Conservation (phyloP, 1,140 invertebrate species). For the Polypedilum vanderplanki region DNA sequence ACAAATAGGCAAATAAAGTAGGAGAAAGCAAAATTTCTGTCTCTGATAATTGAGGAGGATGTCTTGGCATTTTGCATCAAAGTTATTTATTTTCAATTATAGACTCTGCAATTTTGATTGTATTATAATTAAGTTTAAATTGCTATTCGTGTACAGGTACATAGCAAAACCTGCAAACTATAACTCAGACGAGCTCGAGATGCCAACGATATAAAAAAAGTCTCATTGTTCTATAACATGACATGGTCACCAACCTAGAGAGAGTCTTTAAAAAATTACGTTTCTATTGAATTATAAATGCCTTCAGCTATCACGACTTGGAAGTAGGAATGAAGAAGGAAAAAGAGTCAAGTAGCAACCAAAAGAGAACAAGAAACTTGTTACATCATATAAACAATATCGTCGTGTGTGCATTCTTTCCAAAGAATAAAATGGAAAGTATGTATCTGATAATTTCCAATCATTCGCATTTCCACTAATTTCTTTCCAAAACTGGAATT, state of each 20-base stretch:
- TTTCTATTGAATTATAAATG: conserved; percentile 20
- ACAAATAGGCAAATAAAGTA: not conserved
- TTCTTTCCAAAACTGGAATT: not conserved
- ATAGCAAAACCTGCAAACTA: too few relatives aligned
- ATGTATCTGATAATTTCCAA: not conserved
- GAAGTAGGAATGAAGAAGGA: not conserved
- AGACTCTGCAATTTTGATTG: conserved; percentile 21
- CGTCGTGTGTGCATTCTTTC: not conserved
- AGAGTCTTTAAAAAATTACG: conserved; percentile 13
- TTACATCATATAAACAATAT: not conserved
- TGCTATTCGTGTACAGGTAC: not conserved
- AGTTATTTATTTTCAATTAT: conserved; percentile 27
- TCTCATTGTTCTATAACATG: too few relatives aligned
- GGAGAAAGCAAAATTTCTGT: too few relatives aligned
- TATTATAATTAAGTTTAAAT: conserved; percentile 26
- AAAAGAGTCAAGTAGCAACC: not conserved
- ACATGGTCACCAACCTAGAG: not conserved
- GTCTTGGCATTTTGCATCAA: conserved; percentile 5
- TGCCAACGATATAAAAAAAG: too few relatives aligned
- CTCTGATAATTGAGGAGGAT: not conserved
- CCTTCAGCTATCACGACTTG: conserved; percentile 9
- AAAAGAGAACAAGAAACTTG: not conserved
- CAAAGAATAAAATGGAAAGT: not conserved
- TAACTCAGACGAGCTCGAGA: too few relatives aligned
- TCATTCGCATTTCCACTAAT: not conserved